A percentile compares a stretch with the other conserved stretches of the same genome.
These are phyloP conservation scores for Trichoplusia ni DNA, from an alignment of 1,140 invertebrate genomes.

Conservation along the genomic window DNA sequence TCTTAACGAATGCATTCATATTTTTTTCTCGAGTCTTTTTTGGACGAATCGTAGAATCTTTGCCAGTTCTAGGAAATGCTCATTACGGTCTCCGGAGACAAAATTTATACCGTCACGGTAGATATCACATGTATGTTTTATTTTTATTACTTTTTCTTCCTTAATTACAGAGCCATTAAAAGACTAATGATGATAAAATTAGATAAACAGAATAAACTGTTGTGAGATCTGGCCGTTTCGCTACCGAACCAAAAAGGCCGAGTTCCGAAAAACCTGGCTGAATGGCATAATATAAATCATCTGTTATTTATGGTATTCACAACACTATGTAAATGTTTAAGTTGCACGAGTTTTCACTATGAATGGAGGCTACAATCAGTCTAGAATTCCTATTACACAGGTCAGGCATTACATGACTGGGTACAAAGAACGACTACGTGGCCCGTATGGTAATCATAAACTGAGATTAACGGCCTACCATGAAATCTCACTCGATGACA, in stretches of 20 bases:
- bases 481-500: conserved; percentile 46
- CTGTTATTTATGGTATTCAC: no score
- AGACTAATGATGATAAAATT: not conserved
- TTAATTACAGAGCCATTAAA: conserved; percentile 10
- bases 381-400: conserved; percentile 23
- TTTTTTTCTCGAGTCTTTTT: conserved; percentile 12
- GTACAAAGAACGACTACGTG: conserved; percentile 41
- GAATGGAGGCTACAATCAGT: not conserved
- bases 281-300: no score
- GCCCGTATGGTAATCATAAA: conserved; percentile 49
- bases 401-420: conserved; percentile 37
- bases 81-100: conserved; percentile 50
- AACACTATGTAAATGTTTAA: not conserved
- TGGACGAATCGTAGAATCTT: conserved; percentile 17
- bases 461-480: conserved; percentile 46
- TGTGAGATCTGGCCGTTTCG: not conserved
- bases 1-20: not conserved
- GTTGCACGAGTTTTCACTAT: not conserved
- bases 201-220: not conserved
- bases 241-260: no score
- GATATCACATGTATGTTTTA: conserved; percentile 10
- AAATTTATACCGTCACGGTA: conserved; percentile 57
- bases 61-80: conserved; percentile 60
- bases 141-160: conserved; percentile 9
- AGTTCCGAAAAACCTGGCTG: no score